Evolutionary conservation across 2,797 vertebrate species (phyloP), one percentile per base, ranked within the genome.

Genomic region (Spizella passerina): DNA sequence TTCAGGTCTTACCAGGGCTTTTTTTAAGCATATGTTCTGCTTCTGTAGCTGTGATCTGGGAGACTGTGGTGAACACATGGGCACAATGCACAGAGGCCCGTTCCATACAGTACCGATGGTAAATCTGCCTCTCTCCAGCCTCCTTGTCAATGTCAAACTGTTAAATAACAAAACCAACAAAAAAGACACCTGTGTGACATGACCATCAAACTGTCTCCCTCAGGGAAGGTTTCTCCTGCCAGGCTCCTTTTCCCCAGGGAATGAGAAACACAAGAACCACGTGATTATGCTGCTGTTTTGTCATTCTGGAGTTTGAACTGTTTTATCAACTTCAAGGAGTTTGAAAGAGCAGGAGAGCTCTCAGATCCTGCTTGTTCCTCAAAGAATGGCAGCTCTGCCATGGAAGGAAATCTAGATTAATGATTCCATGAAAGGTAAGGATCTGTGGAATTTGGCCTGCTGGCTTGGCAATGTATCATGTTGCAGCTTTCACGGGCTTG

Each of bases 31-130:
- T 99, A 56, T 99, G 99, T 27, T 98, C 98, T 27, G 99, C 99
- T 94, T 99, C 99, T 87, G 99, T 98, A 6, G 99, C 99, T 1
- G 99, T 99, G 97, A 99, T 99, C 95, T 99, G 98, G 6, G 99
- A 99, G 22, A 99, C 99, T 0, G 99, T 99, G 88, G 99, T 99
- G 95, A 99, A 99, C 50, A 99, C 98, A 1, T 99, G 99, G 7
- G 99, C 98, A 9, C 99, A 99, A 53, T 99, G 99, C 10, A 98
- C 99, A 0, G 99, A 98, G 0, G 99, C 99, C 39, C 99, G 96
- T 96, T 99, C 99, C 98, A 99, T 98, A 76, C 99, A 99, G 96
- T 99, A 99, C 9, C 99, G 98, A 81, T 99, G 99, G 91, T 99
- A 99, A 94, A 99, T 99, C 96, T 99, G 98, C 68, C 99, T 98